Evolutionary conservation across 2,888 invertebrate genomes (phyloP).

Genomic region (Unio delphinus): DNA sequence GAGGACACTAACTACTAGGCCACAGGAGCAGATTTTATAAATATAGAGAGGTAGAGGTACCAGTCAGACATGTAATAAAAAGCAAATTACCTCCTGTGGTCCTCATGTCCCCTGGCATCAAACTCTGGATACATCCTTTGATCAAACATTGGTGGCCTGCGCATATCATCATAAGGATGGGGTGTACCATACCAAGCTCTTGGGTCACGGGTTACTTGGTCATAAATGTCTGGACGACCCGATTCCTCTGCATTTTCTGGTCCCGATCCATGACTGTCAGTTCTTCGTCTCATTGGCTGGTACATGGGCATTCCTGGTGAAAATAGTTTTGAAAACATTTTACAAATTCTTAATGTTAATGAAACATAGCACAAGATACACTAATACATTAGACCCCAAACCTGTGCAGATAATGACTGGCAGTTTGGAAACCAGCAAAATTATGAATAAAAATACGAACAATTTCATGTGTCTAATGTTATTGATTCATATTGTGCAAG

Average conservation of each 20-base stretch:
- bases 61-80: background rate
- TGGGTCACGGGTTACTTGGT: slow-evolving; percentile 10
- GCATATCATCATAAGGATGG: slow-evolving; percentile 56
- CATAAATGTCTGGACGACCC: slow-evolving; percentile 4
- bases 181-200: slow-evolving; percentile 13
- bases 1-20: no score
- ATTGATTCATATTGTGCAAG: no score
- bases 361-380: no score
- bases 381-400: no score
- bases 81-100: slow-evolving; percentile 46
- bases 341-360: background rate
- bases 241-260: slow-evolving; percentile 59
- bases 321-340: background rate
- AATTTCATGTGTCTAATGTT: no score
- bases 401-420: no score
- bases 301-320: slow-evolving; percentile 65
- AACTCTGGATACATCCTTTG: slow-evolving; percentile 59
- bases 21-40: no score
- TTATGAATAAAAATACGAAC: no score
- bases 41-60: no score
- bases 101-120: slow-evolving; percentile 40
- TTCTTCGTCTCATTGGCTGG: slow-evolving; percentile 53
- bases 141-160: slow-evolving; percentile 52
- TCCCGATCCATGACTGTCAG: slow-evolving; percentile 65
- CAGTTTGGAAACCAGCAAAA: no score